phyloP scores from a whole-genome alignment of 2,888 invertebrate species.

The Dryomyza anilis region DNA sequence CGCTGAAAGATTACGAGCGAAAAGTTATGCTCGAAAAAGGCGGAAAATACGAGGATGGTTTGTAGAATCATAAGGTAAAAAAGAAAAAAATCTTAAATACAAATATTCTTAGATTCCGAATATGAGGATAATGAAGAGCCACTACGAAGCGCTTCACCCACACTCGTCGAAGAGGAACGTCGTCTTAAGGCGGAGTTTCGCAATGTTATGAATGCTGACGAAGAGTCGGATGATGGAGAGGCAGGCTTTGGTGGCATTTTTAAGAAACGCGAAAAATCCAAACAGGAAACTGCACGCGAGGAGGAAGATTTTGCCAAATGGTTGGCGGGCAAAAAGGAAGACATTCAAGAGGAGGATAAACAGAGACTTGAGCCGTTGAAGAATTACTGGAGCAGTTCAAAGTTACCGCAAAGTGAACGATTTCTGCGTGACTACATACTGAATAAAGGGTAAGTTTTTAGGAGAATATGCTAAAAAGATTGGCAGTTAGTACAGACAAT shows the following conservation, averaged over 20 bases:
- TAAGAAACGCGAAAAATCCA: constrained; percentile 64
- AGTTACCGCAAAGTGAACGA: constrained; percentile 81
- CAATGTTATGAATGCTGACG: constrained; percentile 59
- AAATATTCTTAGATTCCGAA: constrained; percentile 33
- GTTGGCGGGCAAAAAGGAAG: constrained; percentile 75
- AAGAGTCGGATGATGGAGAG: constrained; percentile 62
- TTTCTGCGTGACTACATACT: constrained; percentile 92
- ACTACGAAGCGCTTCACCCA: constrained; percentile 57
- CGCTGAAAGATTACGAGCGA: constrained; percentile 79
- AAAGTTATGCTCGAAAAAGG: constrained; percentile 73
- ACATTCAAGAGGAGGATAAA: constrained; percentile 67
- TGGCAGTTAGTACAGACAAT: neutral
- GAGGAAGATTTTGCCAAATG: constrained; percentile 75
- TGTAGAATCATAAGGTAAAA: constrained; percentile 12
- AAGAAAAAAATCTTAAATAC: neutral
- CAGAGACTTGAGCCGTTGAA: constrained; percentile 75
- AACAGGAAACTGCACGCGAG: constrained; percentile 63
- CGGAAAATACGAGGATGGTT: constrained; percentile 64
- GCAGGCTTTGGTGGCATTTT: constrained; percentile 66
- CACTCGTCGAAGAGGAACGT: constrained; percentile 72
- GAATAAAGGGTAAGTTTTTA: constrained; percentile 73
- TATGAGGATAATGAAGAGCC: constrained; percentile 36
- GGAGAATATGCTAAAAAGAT: too few relatives aligned
- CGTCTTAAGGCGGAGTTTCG: constrained; percentile 70
- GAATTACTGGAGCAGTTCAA: constrained; percentile 83